Evolutionary conservation across 2,888 invertebrate genomes (phyloP).

Genomic region (Nephrotoma flavescens): DNA sequence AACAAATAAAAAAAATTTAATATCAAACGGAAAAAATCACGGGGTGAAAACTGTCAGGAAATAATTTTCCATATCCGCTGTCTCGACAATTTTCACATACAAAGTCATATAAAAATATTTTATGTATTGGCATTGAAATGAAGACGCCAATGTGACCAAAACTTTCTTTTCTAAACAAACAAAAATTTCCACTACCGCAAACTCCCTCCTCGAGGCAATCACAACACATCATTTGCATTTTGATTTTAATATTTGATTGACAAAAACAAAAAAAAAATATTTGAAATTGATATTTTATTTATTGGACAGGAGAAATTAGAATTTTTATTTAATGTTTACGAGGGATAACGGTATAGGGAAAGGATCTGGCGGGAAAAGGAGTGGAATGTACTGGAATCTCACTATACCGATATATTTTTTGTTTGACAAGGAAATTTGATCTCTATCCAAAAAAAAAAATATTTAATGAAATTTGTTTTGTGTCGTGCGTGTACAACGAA

Average conservation of each 20-base stretch:
- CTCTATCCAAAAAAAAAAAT: background rate
- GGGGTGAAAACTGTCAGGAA: conserved; percentile 6
- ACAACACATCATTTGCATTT: background rate
- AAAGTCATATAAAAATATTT: background rate
- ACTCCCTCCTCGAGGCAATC: background rate
- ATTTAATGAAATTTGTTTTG: background rate
- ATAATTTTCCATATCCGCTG: conserved; percentile 10
- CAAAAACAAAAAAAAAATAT: background rate
- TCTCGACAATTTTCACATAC: conserved; percentile 3
- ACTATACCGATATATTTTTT: background rate
- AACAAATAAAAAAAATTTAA: background rate
- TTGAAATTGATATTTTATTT: conserved; percentile 2
- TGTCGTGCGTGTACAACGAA: background rate
- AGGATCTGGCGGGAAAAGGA: background rate
- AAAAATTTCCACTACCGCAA: background rate
- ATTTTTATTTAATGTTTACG: background rate
- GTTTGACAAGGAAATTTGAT: background rate
- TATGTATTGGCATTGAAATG: background rate
- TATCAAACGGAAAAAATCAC: background rate
- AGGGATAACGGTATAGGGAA: background rate
- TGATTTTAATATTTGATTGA: conserved; percentile 1
- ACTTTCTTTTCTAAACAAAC: background rate
- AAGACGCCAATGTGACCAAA: background rate
- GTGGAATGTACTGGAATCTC: background rate
- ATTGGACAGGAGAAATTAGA: background rate